These are phyloP conservation scores for Mamestra brassicae DNA, from an alignment of 2,888 invertebrate genomes.

Conservation along the genomic window DNA sequence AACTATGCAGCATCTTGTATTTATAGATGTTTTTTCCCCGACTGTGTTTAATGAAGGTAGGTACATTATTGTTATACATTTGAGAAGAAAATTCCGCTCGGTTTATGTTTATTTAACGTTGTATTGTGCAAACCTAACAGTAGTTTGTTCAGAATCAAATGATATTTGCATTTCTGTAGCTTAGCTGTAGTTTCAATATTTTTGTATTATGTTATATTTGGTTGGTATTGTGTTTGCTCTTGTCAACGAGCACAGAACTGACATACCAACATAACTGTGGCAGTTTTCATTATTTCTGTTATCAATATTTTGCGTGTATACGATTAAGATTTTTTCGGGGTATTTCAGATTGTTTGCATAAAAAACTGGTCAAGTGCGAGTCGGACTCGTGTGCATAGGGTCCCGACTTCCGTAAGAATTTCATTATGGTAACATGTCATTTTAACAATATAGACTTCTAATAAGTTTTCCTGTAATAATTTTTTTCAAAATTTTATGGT, in stretches of 20 bases:
- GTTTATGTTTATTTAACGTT: neutral
- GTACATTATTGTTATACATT: neutral
- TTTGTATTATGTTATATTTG: neutral
- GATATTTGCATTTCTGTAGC: neutral
- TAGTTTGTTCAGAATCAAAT: neutral
- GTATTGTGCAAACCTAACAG: neutral
- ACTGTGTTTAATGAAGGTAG: constrained; percentile 4
- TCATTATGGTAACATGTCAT: no score
- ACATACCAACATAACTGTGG: neutral
- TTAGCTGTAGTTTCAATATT: neutral
- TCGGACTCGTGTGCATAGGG: no score
- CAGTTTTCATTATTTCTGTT: no score
- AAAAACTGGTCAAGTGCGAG: no score
- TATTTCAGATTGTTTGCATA: no score
- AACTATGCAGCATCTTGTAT: constrained; percentile 24
- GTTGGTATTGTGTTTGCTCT: neutral
- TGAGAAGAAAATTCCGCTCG: neutral
- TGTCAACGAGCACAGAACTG: neutral
- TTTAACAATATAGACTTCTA: no score
- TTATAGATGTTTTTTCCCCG: neutral
- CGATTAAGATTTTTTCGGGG: no score
- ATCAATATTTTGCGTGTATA: no score
- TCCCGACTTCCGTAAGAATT: no score
- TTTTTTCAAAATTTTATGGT: no score
- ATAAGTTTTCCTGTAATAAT: no score